Percentiles rank a stretch among this genome's conserved stretches.
phyloP scores from a whole-genome alignment of 2,797 vertebrate genomes.

The Poecile montanus region DNA sequence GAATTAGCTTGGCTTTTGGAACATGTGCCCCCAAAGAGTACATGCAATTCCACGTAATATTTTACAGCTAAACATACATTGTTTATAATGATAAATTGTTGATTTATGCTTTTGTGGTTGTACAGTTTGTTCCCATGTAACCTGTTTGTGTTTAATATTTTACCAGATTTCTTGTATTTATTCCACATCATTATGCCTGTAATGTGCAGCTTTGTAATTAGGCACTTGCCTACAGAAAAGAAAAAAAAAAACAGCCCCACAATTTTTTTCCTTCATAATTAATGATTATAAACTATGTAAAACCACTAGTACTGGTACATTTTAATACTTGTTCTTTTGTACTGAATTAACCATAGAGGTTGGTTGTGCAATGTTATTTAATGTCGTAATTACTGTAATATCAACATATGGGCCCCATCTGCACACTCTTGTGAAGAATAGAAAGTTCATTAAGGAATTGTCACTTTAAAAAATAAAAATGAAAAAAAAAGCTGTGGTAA shows the following conservation, averaged over 20 bases:
- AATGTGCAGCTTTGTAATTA: conserved; percentile 92
- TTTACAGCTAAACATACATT: conserved; percentile 68
- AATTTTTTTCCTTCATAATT: conserved; percentile 72
- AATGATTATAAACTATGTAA: conserved; percentile 77
- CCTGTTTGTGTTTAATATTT: conserved; percentile 81
- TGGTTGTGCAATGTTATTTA: conserved; percentile 88
- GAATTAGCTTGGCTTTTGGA: conserved; percentile 74
- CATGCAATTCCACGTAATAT: conserved; percentile 60
- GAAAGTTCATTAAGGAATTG: conserved; percentile 72
- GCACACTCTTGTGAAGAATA: conserved; percentile 77
- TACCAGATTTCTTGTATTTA: conserved; percentile 89
- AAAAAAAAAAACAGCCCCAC: conserved; percentile 59
- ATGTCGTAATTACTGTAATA: conserved; percentile 85
- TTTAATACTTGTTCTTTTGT: conserved; percentile 83
- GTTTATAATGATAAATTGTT: conserved; percentile 67
- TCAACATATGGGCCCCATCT: conserved; percentile 74
- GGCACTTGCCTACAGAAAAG: conserved; percentile 87
- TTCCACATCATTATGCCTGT: conserved; percentile 86
- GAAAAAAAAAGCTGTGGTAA: conserved; percentile 77
- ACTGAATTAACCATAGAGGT: conserved; percentile 83
- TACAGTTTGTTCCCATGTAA: conserved; percentile 79
- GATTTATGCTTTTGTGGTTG: conserved; percentile 79
- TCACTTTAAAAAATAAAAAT: conserved; percentile 71
- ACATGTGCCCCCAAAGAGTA: conserved; percentile 48
- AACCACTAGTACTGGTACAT: conserved; percentile 84